A percentile compares a stretch with the other conserved stretches of the same genome.
Evolutionary conservation across 2,888 invertebrate species (phyloP).

Genomic region (Nesidiocoris tenuis): DNA sequence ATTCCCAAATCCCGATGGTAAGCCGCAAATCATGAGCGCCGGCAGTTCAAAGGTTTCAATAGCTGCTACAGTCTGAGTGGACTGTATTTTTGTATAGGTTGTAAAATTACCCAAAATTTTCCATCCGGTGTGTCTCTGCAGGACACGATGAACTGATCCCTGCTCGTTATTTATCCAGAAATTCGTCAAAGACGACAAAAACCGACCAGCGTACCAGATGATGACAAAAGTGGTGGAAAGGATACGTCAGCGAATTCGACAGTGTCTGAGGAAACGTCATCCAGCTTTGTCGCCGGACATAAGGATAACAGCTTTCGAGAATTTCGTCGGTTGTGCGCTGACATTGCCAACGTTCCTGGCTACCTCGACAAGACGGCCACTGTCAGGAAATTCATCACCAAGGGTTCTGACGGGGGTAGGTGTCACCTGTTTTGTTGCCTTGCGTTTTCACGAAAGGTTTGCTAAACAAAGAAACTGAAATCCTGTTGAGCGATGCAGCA

Average conservation of each 20-base stretch:
- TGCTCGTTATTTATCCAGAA: not conserved
- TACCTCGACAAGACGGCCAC: conserved; percentile 79
- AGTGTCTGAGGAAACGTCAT: not conserved
- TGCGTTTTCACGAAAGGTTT: no score
- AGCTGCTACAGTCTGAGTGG: no score
- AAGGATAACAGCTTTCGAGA: conserved; percentile 74
- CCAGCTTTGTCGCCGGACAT: conserved; percentile 47
- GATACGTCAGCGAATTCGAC: not conserved
- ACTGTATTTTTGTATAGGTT: no score
- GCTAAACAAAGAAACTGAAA: no score
- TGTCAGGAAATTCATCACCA: conserved; percentile 66
- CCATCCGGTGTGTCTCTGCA: no score
- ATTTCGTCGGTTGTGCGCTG: conserved; percentile 75
- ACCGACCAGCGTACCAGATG: not conserved
- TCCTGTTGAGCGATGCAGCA: no score
- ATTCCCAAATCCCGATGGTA: conserved; percentile 51
- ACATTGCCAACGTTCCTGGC: conserved; percentile 73
- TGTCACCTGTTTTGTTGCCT: no score
- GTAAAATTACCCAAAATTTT: not conserved
- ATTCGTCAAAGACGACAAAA: conserved; percentile 13
- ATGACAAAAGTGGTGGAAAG: not conserved
- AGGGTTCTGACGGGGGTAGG: conserved; percentile 55
- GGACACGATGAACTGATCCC: no score
- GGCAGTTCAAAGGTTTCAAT: no score
- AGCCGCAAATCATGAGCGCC: no score